Conservation (phyloP, 2,113 vertebrate genomes). For the Thinocorus orbignyianus region DNA sequence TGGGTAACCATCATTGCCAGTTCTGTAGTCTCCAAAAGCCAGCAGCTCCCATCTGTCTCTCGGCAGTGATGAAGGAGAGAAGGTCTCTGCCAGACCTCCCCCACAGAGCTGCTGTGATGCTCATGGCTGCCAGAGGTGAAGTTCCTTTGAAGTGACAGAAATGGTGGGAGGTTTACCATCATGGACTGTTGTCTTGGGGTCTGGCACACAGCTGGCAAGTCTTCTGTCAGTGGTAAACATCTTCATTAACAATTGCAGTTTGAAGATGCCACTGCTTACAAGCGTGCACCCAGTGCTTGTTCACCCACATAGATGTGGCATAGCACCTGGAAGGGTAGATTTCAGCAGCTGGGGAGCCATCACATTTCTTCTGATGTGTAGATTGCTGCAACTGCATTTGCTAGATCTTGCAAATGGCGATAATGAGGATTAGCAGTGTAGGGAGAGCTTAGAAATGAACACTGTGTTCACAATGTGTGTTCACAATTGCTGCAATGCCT, state of each 20-base stretch:
- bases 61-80: neutral
- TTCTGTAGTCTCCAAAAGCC: neutral
- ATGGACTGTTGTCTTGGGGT: neutral
- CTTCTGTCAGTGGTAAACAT: neutral
- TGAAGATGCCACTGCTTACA: neutral
- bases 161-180: neutral
- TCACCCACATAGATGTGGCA: too few species aligned
- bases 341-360: neutral
- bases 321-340: neutral
- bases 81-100: neutral
- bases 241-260: neutral
- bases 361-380: neutral
- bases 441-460: neutral
- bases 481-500: neutral
- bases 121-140: neutral
- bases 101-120: neutral
- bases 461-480: neutral
- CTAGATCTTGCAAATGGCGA: neutral
- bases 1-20: neutral
- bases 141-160: neutral
- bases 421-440: neutral
- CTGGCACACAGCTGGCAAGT: fast-evolving
- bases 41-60: neutral
- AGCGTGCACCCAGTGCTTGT: fast-evolving
- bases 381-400: neutral